phyloP scores from a whole-genome alignment of 2,113 vertebrate genomes.

The Astur gentilis region DNA sequence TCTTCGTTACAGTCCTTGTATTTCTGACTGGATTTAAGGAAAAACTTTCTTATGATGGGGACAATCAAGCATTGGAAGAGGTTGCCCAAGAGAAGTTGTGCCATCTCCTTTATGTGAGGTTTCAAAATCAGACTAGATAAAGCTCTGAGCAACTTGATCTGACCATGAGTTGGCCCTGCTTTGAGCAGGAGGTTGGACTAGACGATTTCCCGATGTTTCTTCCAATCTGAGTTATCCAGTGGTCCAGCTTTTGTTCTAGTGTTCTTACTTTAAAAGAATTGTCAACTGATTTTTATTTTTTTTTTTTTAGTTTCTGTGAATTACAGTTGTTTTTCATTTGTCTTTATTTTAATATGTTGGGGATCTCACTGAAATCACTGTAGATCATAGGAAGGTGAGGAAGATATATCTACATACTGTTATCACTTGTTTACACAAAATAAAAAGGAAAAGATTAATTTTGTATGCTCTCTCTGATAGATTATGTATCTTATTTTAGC shows the following conservation, averaged over 20 bases:
- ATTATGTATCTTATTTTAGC: not conserved
- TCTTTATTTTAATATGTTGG: not conserved
- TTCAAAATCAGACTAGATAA: not conserved
- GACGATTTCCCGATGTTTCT: not conserved
- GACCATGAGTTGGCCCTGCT: not conserved
- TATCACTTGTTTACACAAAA: not conserved
- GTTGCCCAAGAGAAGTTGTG: not conserved
- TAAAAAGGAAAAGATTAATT: not conserved
- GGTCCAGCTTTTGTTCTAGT: not conserved
- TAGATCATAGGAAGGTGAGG: not conserved
- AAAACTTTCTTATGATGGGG: not conserved
- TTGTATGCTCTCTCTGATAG: not conserved
- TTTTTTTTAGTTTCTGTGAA: not conserved
- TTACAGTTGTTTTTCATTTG: not conserved
- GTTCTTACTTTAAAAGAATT: not conserved
- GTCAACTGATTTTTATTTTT: not conserved
- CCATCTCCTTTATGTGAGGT: not conserved
- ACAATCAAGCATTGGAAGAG: not conserved
- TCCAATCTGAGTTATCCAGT: accelerated
- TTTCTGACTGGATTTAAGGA: not conserved
- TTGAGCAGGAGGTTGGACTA: not conserved
- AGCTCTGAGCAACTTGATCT: not conserved
- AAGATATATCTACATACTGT: not conserved
- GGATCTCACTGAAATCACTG: not conserved
- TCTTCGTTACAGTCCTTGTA: not conserved